Base-by-base conservation (phyloP, 2,113 vertebrate species). In the Gobius niger region DNA sequence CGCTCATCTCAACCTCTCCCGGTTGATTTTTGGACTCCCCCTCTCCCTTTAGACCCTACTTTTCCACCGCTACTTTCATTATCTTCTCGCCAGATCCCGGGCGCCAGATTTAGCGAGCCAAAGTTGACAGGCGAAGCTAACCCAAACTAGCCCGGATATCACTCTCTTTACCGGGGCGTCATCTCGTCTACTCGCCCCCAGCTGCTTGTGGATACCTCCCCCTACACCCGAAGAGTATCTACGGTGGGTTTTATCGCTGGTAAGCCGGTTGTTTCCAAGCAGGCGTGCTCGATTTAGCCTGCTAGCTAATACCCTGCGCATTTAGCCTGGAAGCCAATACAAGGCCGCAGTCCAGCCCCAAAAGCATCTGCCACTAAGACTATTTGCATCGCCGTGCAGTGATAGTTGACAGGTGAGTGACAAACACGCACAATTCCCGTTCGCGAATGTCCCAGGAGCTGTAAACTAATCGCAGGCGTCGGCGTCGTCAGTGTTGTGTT, bases 371-470 rank as follows among this genome's bases (percentile, higher is more conserved):
- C 56, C 67, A 41, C 70, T 4, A 56, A 64, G 0, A 77, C 51
- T 77, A 47, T 77, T 76, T 64, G 78, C 78, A 71, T 72, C 67
- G 84, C 80, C 75, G 82, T 61, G 83, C 82, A 75, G 81, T 72
- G 80, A 87, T 78, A 84, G 81, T 82, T 84, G 85, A 91, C 89
- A 91, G 91, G 91, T 91, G 88, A 91, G 91, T 91, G 46, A 24
- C 5, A 61, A 72, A 70, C 65, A 56, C 8, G 51, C 52, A 47
- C 2, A 0, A 18, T 18, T 47, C 13, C 11, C 54, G 12, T 46
- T 13, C n/a, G 14, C 34, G 19, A 14, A 34, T 44, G 9, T 9
- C 19, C 8, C 7, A 3, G 7, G 24, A 15, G 5, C 9, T 13
- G 3, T 41, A 18, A 34, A 70, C 44, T 42, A 9, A 13, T 54